Base-by-base conservation (phyloP, 2,113 vertebrate species). In the Todiramphus saurophagus region DNA sequence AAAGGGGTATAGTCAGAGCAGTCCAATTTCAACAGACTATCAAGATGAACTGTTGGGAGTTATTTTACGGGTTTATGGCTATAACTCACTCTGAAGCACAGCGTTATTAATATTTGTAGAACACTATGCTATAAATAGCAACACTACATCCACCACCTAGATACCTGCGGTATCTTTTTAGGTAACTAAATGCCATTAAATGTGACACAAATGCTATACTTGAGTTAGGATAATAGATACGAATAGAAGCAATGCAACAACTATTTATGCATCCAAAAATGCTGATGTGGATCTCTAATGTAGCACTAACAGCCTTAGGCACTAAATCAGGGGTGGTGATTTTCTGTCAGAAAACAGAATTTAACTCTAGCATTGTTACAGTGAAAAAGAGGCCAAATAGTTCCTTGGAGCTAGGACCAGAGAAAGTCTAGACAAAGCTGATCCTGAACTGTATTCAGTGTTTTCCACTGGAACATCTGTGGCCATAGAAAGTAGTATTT, bases 1-100 rank as follows among this genome's bases (percentile, higher is more conserved):
- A 94, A 93, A 89, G 24, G 72, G 90, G 75, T 91, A 93, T 33
- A 80, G 75, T 74, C 70, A 93, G 81, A 91, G 68, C 78, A 88
- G 72, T 83, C 82, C 94, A 95, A 93, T 95, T 97, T 90, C 95
- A 95, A 94, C 89, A 94, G 87, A 94, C 90, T 85, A 94, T 94
- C 78, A 95, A 90, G 91, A 96, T 76, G 74, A 96, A 91, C 89
- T 80, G 81, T 55, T 67, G 77, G 74, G 89, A 97, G 81, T 83
- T 89, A 72, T 93, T 96, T 94, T 96, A 89, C 67, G 87, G 84
- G 80, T 94, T 96, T 93, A 94, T 16, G 44, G 77, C 80, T 70
- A 56, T 25, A 78, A 62, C 43, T 92, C 83, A 66, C 69, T 83
- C 63, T 79, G 74, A 90, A 94, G 33, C 6, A 5, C 53, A 63